Evolutionary conservation across 1,140 invertebrate species (phyloP).

Genomic region (Pygmarrhopalites habei): DNA sequence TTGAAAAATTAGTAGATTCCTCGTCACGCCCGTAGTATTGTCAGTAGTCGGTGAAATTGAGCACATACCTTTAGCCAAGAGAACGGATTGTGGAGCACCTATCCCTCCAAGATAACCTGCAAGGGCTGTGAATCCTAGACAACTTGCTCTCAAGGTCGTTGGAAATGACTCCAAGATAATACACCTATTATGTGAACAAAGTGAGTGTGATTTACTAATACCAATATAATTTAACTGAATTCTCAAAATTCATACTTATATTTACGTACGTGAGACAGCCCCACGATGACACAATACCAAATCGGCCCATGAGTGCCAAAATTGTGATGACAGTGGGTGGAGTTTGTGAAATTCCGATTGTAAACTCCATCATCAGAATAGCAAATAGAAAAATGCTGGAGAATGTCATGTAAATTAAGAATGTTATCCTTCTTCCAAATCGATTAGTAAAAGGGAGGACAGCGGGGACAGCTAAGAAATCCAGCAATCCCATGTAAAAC

Average conservation of each 20-base stretch:
- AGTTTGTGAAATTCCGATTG: neutral
- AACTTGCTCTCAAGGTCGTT: conserved; percentile 18
- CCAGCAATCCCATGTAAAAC: conserved; percentile 27
- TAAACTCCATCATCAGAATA: conserved; percentile 3
- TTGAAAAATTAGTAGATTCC: too few relatives aligned
- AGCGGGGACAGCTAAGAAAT: conserved; percentile 18
- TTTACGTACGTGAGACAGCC: conserved; percentile 1
- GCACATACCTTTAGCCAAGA: conserved; percentile 26
- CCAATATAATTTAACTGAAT: too few relatives aligned
- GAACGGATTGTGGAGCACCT: conserved; percentile 21
- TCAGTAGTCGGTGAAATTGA: too few relatives aligned
- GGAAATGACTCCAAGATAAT: conserved; percentile 29
- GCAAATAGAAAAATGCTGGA: neutral
- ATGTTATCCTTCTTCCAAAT: conserved; percentile 17
- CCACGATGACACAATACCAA: conserved; percentile 18
- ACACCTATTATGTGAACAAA: too few relatives aligned
- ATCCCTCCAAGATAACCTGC: conserved; percentile 26
- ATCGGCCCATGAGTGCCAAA: conserved; percentile 13
- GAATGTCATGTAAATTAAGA: conserved; percentile 10
- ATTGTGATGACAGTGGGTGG: conserved; percentile 3
- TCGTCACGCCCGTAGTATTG: too few relatives aligned
- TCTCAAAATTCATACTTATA: too few relatives aligned
- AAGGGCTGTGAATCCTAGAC: conserved; percentile 27
- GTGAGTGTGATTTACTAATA: too few relatives aligned
- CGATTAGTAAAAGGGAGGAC: conserved; percentile 28